Conservation (phyloP, 2,113 vertebrate species). For the Saguinus imperator region DNA sequence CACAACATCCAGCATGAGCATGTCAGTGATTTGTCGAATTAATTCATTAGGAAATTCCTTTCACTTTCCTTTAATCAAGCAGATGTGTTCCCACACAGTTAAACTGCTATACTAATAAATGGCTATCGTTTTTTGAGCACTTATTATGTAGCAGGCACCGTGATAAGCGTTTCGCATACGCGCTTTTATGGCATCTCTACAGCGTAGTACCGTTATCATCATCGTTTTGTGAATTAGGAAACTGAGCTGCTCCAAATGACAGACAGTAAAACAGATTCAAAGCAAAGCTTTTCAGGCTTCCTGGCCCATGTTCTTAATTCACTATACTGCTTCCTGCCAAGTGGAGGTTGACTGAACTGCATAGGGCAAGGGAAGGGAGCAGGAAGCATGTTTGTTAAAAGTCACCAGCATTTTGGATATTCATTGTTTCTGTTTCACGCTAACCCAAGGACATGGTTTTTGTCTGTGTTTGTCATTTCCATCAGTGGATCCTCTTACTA, state of each 20-base stretch:
- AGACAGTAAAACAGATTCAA: not conserved
- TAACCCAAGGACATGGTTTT: not conserved
- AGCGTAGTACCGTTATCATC: not conserved
- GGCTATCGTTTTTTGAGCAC: not conserved
- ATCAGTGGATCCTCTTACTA: not conserved
- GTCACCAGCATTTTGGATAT: not conserved
- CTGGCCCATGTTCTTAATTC: not conserved
- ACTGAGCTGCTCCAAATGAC: not conserved
- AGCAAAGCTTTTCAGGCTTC: not conserved
- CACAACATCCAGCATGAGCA: not conserved
- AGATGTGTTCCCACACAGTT: not conserved
- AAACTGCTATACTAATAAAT: not conserved
- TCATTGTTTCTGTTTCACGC: not conserved
- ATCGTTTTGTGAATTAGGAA: not conserved
- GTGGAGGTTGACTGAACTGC: not conserved
- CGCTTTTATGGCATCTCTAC: not conserved
- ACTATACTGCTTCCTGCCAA: not conserved
- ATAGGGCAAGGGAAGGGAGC: fast-evolving
- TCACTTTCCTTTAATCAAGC: not conserved
- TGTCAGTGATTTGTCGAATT: not conserved
- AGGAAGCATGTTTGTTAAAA: not conserved
- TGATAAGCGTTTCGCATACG: not conserved
- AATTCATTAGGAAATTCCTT: not conserved
- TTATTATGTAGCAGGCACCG: not conserved
- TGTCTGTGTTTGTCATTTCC: not conserved